Base-by-base conservation (phyloP, 2,888 invertebrate species). In the Dicyrtomina minuta region DNA sequence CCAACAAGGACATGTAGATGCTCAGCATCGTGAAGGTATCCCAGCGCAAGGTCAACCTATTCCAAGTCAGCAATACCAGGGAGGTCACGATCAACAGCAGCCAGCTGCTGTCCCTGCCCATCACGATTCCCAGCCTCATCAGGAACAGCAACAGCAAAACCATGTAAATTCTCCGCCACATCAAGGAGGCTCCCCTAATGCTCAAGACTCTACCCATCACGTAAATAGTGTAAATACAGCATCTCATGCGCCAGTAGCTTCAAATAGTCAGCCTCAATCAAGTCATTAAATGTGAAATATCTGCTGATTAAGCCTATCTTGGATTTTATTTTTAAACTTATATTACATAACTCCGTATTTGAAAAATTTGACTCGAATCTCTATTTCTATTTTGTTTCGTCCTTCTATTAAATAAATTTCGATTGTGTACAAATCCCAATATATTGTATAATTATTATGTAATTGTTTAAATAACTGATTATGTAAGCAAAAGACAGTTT, bases 41-140 rank as follows among this genome's bases (percentile, higher is more conserved):
- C 65, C 59, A 12, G 60, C 49, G 12, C 71, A 67, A 24, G 69
- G 69, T 41, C 69, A 64, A 61, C 20, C 68, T 59, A 72, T 62
- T n/a, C 72, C 66, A 41, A 62, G 26, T 55, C 73, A 75, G 46
- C 71, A 73, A 41, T 71, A 65, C 60, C 67, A 66, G 49, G 62
- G 60, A 43, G 24, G 60, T 2, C 66, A 55, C 12, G 53, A 61
- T 33, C 27, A 62, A 2, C 68, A 61, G 13, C 27, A 24, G 13
- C 59, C 61, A 33, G n/a, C 20, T 13, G 26, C 27, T 55, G 22
- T 24, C 60, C 39, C 46, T 10, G 61, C 24, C n/a, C 22, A 39
- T 56, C 15, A 24, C 13, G 46, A 53, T 20, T 49, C 64, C 10
- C 13, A n/a, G 55, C 67, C 56, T 39, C 59, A n/a, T 20, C 61